Conservation (phyloP, 2,113 vertebrate genomes). For the Myxocyprinus asiaticus region DNA sequence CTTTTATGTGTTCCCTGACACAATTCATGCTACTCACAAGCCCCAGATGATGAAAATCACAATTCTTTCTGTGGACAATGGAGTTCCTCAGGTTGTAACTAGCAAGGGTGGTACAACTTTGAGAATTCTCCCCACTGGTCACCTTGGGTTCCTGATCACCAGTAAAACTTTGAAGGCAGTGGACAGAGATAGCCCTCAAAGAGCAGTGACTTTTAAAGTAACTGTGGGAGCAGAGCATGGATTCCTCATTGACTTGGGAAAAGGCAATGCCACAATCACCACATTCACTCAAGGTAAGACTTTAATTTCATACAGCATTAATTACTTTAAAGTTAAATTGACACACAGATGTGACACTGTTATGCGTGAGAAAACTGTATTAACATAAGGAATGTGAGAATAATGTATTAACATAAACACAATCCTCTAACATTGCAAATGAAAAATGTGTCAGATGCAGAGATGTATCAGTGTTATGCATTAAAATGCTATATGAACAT, state of each 20-base stretch:
- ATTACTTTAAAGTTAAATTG: background rate
- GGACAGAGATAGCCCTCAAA: conserved; percentile 84
- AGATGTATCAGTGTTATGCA: background rate
- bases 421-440: background rate
- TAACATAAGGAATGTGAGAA: background rate
- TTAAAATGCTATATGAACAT: background rate
- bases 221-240: conserved; percentile 82
- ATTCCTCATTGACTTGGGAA: conserved; percentile 85
- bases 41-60: conserved; percentile 89
- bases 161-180: conserved; percentile 87
- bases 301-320: background rate
- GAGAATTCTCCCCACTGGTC: conserved; percentile 80
- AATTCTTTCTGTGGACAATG: conserved; percentile 84
- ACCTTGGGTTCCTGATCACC: conserved; percentile 87
- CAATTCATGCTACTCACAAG: conserved; percentile 84
- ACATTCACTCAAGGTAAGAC: conserved; percentile 91
- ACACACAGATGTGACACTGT: background rate
- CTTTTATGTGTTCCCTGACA: conserved; percentile 93
- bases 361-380: background rate
- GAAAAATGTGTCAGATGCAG: background rate
- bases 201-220: conserved; percentile 80
- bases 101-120: conserved; percentile 88
- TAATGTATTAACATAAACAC: background rate
- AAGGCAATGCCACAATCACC: conserved; percentile 87
- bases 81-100: conserved; percentile 82